Evolutionary conservation across 2,888 invertebrate species (phyloP).

Genomic region (Drosophila yooni): DNA sequence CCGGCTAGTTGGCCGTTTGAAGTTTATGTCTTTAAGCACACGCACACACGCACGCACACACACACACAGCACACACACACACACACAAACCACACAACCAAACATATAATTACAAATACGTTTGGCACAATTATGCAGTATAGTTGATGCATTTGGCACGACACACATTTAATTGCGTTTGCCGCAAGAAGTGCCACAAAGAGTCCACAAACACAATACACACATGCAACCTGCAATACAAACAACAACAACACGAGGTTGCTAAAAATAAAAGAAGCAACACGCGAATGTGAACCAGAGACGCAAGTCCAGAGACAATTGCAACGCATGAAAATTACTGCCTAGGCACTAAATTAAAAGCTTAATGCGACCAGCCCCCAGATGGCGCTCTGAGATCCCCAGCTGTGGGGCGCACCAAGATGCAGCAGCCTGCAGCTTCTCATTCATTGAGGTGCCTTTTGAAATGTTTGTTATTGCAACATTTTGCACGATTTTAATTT

Average conservation of each 20-base stretch:
- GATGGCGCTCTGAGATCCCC: not conserved
- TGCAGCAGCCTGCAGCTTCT: constrained; percentile 7
- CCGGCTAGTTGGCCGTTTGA: constrained; percentile 59
- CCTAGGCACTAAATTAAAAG: constrained; percentile 68
- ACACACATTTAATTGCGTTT: constrained; percentile 79
- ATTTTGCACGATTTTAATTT: constrained; percentile 74
- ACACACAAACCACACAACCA: constrained; percentile 9
- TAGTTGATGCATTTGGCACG: constrained; percentile 56
- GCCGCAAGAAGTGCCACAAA: constrained; percentile 68
- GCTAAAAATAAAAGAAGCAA: constrained; percentile 31
- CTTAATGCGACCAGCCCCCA: constrained; percentile 65
- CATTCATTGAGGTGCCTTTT: constrained; percentile 52
- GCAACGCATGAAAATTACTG: constrained; percentile 66
- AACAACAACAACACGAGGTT: not conserved
- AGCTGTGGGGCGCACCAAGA: not conserved
- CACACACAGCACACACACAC: constrained; percentile 27
- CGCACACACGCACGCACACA: constrained; percentile 31
- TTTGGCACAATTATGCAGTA: constrained; percentile 81
- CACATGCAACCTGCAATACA: constrained; percentile 19
- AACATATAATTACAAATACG: constrained; percentile 76
- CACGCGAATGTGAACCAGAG: constrained; percentile 50
- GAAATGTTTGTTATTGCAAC: constrained; percentile 58
- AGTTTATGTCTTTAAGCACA: constrained; percentile 63
- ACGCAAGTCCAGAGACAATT: constrained; percentile 37
- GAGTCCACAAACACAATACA: constrained; percentile 13